Percentiles rank a stretch among this genome's conserved stretches.
Conservation (phyloP, 2,888 invertebrate species). For the Dicranocentrus wangi region DNA sequence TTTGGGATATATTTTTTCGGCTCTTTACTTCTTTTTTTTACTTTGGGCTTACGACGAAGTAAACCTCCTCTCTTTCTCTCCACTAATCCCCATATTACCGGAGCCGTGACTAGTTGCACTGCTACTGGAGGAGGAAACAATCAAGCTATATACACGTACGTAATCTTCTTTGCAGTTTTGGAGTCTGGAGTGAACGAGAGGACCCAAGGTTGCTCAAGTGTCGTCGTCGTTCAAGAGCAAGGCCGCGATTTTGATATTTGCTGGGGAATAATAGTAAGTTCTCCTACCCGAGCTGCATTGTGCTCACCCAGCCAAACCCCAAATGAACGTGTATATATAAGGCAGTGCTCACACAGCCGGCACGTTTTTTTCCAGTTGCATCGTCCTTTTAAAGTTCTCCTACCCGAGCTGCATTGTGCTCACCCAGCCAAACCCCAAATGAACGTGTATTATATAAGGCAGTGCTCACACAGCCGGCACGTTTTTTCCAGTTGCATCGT, state of each 20-base stretch:
- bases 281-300: background rate
- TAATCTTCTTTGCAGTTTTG: background rate
- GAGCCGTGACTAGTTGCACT: too few relatives aligned
- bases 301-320: background rate
- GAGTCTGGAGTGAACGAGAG: conserved; percentile 27
- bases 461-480: conserved; percentile 34
- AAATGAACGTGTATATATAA: too few relatives aligned
- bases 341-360: too few relatives aligned
- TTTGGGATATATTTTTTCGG: background rate
- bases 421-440: too few relatives aligned
- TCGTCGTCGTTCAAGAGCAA: conserved; percentile 43
- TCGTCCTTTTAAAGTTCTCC: too few relatives aligned
- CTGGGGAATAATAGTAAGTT: conserved; percentile 9
- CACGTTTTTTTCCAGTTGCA: too few relatives aligned
- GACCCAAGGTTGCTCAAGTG: conserved; percentile 34
- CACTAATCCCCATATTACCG: too few relatives aligned
- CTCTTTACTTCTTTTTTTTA: conserved; percentile 3
- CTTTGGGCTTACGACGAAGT: background rate
- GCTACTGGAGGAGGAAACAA: background rate
- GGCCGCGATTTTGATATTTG: conserved; percentile 28
- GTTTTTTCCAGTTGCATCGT: conserved; percentile 42
- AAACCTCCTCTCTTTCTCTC: too few relatives aligned
- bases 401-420: too few relatives aligned
- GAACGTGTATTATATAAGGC: too few relatives aligned
- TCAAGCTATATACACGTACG: background rate